Evolutionary conservation across 2,797 vertebrate genomes (phyloP), one percentile per base, ranked within the genome.

Genomic region (Meda fulgida): DNA sequence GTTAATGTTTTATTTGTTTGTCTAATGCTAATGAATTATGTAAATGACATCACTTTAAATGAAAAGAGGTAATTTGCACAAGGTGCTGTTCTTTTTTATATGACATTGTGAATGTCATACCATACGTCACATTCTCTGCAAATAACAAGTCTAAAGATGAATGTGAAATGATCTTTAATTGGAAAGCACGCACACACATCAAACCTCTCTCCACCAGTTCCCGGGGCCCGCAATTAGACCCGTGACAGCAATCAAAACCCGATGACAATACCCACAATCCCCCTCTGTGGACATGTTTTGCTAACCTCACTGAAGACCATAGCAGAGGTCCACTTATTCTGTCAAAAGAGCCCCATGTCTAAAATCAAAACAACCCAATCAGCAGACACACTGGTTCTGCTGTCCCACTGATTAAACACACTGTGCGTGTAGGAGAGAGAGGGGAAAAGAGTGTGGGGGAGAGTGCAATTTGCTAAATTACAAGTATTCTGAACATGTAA

Each of bases 401-500:
- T 96, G 96, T 95, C 94, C 96, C 95, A 93, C 98, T 99, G 98
- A 99, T 99, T 99, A 98, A 97, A 98, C 96, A 96, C 96, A 97
- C 96, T 94, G 36, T 43, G 72, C 14, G 71, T 26, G 67, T 53
- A 43, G 65, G 78, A 78, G 63, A 82, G 78, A 55, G 83, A 78
- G 63, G 26, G 82, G 34, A 43, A 78, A 65, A 73, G 82, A 72
- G 78, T 53, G 78, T 82, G 69, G 80, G 96, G 96, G 97, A 97
- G 97, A 98, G 97, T 97, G 97, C 97, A 99, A 99, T 99, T 98
- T 98, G 96, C 97, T 99, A 99, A 99, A 99, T 99, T 98, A 99
- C 97, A 99, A 99, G 97, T 98, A 99, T 99, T 99, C 97, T 98
- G 97, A 97, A 97, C 97, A 98, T 98, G 97, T 99, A 99, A 99